phyloP scores from a whole-genome alignment of 2,113 vertebrate genomes.

The Engystomops pustulosus region DNA sequence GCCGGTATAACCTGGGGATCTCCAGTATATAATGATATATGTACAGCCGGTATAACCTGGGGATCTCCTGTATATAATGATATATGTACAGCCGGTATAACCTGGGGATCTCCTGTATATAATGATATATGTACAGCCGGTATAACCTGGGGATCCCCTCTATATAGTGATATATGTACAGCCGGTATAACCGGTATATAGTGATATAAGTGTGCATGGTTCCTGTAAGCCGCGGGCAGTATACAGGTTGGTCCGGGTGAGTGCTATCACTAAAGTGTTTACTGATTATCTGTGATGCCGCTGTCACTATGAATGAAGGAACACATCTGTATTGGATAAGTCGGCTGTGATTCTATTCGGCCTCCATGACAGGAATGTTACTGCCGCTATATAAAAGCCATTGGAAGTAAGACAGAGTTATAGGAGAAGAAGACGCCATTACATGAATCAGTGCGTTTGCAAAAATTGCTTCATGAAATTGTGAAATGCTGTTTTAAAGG shows the following conservation, averaged over 20 bases:
- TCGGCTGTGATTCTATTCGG: slow-evolving; percentile 5
- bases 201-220: neutral
- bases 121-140: neutral
- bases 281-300: slow-evolving; percentile 25
- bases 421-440: neutral
- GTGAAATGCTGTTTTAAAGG: too few species aligned
- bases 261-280: neutral
- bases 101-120: neutral
- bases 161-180: neutral
- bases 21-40: neutral
- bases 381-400: neutral
- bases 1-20: neutral
- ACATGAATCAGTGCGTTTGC: neutral
- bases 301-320: slow-evolving; percentile 25
- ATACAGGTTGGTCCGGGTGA: neutral
- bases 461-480: neutral
- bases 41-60: neutral
- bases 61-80: neutral
- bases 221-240: neutral
- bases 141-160: neutral
- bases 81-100: neutral
- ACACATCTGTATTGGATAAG: slow-evolving; percentile 3
- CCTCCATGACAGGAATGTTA: slow-evolving; percentile 14
- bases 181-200: neutral
- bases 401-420: neutral